Evolutionary conservation across 2,797 vertebrate genomes (phyloP), one percentile per base, ranked within the genome.

Genomic region (Myotis pilosus): DNA sequence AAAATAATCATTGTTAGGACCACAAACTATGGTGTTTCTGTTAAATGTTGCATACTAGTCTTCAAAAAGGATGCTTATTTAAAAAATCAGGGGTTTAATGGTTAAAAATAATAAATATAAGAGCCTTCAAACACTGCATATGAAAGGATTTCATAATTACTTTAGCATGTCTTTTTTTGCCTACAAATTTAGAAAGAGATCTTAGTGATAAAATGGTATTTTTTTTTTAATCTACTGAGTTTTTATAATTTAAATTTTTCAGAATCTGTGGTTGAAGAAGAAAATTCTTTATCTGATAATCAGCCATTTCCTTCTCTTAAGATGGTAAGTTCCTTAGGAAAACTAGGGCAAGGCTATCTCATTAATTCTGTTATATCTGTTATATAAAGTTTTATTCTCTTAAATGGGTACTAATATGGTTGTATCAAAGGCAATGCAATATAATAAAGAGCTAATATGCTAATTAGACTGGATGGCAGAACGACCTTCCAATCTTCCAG

Each of bases 271-370:
- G 98, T 98, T 13, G 99, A 99, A 2, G 99, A 99, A 28, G 99
- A 99, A 51, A 98, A 98, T 95, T 96, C 90, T 60, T 94, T 99
- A 38, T 99, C 99, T 94, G 99, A 99, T 96, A 99, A 99, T 47
- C 99, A 99, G 96, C 99, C 99, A 0, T 99, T 99, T 97, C 99
- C 99, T 69, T 99, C 99, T 20, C 98, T 99, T 89, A 98, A 99
- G 44, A 99, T 98, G 98, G 99, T 99, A 98, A 98, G 98, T 95
- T 88, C 78, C 74, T 94, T 92, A 60, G 49, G 72, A 92, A 82
- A 91, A 84, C 55, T 47, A 69, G 17, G 3, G 22, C 41, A 90
- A 25, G 9, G 9, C 44, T 95, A 10, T 94, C 11, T 71, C 25
- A 69, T 84, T 96, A 69, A 87, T 88, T 94, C 22, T 78, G 10